These are phyloP conservation scores for Brassicogethes aeneus DNA, from an alignment of 2,888 invertebrate genomes.

Conservation along the genomic window DNA sequence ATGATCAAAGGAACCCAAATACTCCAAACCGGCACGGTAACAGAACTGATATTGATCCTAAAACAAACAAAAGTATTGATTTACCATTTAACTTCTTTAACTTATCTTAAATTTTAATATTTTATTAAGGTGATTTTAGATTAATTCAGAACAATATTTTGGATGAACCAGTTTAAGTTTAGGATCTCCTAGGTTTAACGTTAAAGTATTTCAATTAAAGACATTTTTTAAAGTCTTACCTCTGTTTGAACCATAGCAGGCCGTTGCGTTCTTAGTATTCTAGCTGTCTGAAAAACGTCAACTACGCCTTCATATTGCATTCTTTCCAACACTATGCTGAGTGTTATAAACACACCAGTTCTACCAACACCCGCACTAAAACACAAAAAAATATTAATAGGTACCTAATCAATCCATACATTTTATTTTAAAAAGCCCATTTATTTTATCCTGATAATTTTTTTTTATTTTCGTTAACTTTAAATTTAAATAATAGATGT, in stretches of 20 bases:
- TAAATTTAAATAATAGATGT: no score
- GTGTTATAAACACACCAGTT: conserved; percentile 96
- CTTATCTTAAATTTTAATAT: no score
- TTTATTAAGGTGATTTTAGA: no score
- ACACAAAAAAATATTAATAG: conserved; percentile 15
- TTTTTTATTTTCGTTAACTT: no score
- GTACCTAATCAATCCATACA: neutral
- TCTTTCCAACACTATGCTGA: conserved; percentile 95
- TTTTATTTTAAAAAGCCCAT: no score
- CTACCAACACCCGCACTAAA: conserved; percentile 94
- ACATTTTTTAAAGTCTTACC: no score
- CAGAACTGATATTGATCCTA: conserved; percentile 99
- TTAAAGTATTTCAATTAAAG: no score
- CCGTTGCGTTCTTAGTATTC: conserved; percentile 94
- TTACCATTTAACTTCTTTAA: no score
- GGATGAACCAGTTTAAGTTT: no score
- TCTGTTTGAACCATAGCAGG: conserved; percentile 99
- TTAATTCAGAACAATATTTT: no score
- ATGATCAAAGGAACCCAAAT: conserved; percentile 96
- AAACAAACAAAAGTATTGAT: conserved; percentile 43
- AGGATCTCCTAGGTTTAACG: no score
- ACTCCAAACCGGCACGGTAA: conserved; percentile 97
- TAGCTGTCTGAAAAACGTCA: conserved; percentile 98
- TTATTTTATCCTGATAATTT: no score
- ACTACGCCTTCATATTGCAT: conserved; percentile 99